phyloP scores from a whole-genome alignment of 2,113 vertebrate genomes.

The Anser brachyrhynchus region DNA sequence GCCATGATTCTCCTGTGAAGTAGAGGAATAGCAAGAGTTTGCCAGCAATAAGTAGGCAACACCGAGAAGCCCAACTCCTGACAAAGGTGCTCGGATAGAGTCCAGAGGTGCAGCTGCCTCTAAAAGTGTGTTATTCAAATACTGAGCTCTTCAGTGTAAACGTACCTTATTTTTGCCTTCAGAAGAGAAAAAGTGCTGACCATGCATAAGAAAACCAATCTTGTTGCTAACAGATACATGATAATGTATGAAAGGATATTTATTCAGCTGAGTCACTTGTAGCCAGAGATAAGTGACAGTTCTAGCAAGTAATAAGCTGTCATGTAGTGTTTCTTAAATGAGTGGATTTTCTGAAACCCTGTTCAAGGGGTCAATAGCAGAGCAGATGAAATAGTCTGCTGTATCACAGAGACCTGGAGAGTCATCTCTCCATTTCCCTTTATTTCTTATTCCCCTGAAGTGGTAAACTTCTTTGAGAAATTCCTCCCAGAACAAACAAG shows the following conservation, averaged over 20 bases:
- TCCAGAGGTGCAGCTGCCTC: background rate
- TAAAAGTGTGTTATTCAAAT: background rate
- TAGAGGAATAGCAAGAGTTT: background rate
- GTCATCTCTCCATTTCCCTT: constrained; percentile 24
- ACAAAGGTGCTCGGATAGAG: background rate
- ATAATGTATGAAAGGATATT: background rate
- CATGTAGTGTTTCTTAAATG: constrained; percentile 58
- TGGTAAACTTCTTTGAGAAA: background rate
- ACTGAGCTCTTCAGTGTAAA: background rate
- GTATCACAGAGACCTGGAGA: background rate
- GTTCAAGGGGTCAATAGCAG: constrained; percentile 26
- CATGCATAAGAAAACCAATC: constrained; percentile 12
- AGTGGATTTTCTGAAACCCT: constrained; percentile 52
- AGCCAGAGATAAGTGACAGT: constrained; percentile 43
- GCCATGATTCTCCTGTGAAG: background rate
- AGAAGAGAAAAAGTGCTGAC: background rate
- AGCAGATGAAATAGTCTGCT: constrained; percentile 51
- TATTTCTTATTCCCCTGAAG: constrained; percentile 18
- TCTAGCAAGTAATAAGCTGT: constrained; percentile 58
- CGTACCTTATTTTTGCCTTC: background rate
- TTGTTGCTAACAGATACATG: background rate
- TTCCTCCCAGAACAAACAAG: background rate
- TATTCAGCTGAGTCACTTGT: constrained; percentile 65
- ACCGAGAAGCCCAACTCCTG: background rate
- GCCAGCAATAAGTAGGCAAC: background rate